Percentiles rank a stretch among this genome's conserved stretches.
Evolutionary conservation across 1,140 invertebrate species (phyloP).

Genomic region (Dreissena polymorpha): DNA sequence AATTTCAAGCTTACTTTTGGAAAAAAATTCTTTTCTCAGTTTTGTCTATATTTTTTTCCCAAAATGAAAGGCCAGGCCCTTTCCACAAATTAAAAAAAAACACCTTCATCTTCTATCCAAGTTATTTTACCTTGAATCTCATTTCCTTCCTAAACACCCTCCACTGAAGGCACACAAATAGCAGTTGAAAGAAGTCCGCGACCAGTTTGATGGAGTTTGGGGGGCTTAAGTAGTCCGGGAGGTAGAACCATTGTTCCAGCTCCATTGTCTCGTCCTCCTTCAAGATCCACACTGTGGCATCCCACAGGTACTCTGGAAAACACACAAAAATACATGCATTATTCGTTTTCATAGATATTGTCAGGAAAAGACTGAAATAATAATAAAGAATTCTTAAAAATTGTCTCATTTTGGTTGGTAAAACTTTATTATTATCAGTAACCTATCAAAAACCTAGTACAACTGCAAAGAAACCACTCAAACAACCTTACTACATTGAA

Average conservation of each 20-base stretch:
- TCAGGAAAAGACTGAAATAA: neutral
- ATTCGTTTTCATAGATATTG: neutral
- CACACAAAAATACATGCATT: neutral
- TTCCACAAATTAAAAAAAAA: no score
- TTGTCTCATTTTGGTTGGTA: neutral
- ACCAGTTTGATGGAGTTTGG: conserved; percentile 91
- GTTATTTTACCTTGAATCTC: neutral
- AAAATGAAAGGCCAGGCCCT: no score
- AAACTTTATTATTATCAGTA: neutral
- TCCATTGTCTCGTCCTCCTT: conserved; percentile 79
- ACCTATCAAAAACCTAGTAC: no score
- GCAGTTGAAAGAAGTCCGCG: conserved; percentile 93
- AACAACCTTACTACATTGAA: no score
- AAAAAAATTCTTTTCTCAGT: no score
- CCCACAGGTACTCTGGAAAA: conserved; percentile 90
- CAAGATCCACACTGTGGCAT: conserved; percentile 31
- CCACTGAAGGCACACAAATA: conserved; percentile 94
- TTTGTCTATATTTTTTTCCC: no score
- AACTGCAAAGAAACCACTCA: no score
- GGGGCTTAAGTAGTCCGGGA: conserved; percentile 89
- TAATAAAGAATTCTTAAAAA: neutral
- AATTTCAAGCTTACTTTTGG: no score
- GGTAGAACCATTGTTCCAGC: conserved; percentile 94
- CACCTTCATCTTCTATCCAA: no score
- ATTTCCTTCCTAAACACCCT: conserved; percentile 92